Evolutionary conservation across 2,113 vertebrate genomes (phyloP).

Genomic region (Rissa tridactyla): DNA sequence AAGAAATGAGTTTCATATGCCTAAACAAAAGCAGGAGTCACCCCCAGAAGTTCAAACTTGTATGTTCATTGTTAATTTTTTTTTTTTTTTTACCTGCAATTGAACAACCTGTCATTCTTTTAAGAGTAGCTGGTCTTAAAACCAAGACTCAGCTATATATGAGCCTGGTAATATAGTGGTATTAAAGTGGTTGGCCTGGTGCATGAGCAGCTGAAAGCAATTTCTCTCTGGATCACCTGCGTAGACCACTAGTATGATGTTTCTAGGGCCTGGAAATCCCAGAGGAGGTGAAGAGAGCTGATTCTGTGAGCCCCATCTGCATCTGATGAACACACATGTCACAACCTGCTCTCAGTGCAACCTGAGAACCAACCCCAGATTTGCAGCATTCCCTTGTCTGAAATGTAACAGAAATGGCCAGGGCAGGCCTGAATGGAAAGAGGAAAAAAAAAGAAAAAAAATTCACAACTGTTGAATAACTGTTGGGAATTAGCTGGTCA

Average conservation of each 20-base stretch:
- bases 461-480: not conserved
- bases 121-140: not conserved
- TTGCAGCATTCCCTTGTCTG: not conserved
- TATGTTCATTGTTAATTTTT: fast-evolving
- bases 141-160: not conserved
- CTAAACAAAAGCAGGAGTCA: not conserved
- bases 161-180: not conserved
- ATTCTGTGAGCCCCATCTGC: not conserved
- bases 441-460: too few species aligned
- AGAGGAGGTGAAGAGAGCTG: not conserved
- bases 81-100: not conserved
- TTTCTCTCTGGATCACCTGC: not conserved
- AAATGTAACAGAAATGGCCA: not conserved
- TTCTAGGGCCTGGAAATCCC: not conserved
- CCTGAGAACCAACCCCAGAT: not conserved
- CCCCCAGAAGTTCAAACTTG: not conserved
- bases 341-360: not conserved
- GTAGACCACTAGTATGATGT: not conserved
- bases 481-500: not conserved
- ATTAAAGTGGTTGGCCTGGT: not conserved
- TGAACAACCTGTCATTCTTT: not conserved
- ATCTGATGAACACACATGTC: not conserved
- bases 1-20: not conserved
- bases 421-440: not conserved
- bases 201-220: not conserved